Percentiles rank a stretch among this genome's conserved stretches.
These are phyloP conservation scores for Spizella passerina DNA, from an alignment of 2,797 vertebrate species.

Conservation along the genomic window DNA sequence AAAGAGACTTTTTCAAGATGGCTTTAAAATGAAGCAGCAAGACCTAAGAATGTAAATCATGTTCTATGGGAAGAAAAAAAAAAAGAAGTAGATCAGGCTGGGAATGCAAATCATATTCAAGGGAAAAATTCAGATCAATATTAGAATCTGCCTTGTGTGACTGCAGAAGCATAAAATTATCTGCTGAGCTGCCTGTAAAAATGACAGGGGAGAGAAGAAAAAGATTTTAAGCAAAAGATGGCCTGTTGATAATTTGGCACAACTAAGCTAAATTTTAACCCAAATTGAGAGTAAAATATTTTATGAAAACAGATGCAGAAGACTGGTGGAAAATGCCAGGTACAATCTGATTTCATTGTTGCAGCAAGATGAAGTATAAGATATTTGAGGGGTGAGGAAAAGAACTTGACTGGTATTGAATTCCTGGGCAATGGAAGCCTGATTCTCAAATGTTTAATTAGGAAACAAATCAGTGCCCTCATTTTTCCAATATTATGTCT, in stretches of 20 bases:
- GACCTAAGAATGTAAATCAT: conserved; percentile 66
- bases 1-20: conserved; percentile 48
- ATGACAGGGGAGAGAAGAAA: conserved; percentile 24
- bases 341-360: not conserved
- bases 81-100: conserved; percentile 25
- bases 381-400: not conserved
- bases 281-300: not conserved
- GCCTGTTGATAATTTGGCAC: conserved; percentile 24
- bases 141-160: conserved; percentile 67
- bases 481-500: not conserved
- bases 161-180: conserved; percentile 59
- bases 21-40: conserved; percentile 64
- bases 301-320: not conserved
- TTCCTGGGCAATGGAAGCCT: not conserved
- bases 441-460: not conserved
- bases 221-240: conserved; percentile 1
- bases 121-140: conserved; percentile 66
- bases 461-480: not conserved
- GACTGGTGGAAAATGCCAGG: not conserved
- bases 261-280: conserved; percentile 18
- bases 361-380: not conserved
- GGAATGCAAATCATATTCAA: conserved; percentile 69
- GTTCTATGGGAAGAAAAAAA: conserved; percentile 51
- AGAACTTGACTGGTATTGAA: not conserved
- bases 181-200: conserved; percentile 51